phyloP scores from a whole-genome alignment of 2,797 vertebrate species.

The Crypturellus tataupa region DNA sequence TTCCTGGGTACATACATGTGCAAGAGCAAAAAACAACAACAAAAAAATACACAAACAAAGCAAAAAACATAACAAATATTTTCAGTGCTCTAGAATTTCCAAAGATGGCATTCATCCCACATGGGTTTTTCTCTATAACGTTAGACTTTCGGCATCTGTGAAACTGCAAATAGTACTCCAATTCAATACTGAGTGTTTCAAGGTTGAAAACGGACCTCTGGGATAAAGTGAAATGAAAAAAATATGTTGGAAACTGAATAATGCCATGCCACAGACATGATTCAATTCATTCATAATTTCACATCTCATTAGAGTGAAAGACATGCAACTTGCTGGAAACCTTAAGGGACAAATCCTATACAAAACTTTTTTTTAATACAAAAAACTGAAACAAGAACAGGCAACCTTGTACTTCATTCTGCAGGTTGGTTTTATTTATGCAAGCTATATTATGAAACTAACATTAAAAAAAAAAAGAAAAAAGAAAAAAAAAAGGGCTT shows the following conservation, averaged over 20 bases:
- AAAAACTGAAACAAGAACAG: neutral
- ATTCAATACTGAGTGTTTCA: slow-evolving; percentile 12
- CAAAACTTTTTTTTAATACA: neutral
- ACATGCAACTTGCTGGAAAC: neutral
- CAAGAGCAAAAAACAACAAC: neutral
- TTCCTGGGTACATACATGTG: neutral
- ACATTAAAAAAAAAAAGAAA: neutral
- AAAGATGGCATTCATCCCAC: neutral
- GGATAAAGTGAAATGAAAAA: slow-evolving; percentile 74
- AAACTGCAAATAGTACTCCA: neutral
- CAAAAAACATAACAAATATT: neutral
- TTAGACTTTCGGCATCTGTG: slow-evolving; percentile 6
- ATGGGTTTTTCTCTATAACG: neutral
- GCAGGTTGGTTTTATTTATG: neutral
- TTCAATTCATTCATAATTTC: slow-evolving; percentile 79
- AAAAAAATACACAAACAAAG: no score
- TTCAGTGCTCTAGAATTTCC: neutral
- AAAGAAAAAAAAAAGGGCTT: neutral
- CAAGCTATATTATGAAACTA: neutral
- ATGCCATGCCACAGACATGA: slow-evolving; percentile 59
- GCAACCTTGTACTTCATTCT: neutral
- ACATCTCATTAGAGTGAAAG: slow-evolving; percentile 80
- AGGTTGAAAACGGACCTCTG: slow-evolving; percentile 48
- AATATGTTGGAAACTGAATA: slow-evolving; percentile 76
- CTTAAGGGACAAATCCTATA: neutral